Base-by-base conservation (phyloP, 2,113 vertebrate species). In the Hemichromis elongatus region DNA sequence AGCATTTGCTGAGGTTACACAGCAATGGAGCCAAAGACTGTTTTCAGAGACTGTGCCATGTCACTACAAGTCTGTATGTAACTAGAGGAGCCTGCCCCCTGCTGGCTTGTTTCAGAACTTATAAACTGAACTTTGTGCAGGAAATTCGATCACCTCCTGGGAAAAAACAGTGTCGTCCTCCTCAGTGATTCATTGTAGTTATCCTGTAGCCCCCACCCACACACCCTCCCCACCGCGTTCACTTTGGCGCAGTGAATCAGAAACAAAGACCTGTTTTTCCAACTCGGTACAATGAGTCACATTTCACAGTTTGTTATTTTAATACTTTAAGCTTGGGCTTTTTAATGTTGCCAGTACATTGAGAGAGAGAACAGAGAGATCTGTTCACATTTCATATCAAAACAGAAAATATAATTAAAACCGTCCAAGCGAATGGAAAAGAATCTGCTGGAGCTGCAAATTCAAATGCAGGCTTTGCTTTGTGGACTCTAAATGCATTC, bases 221-320 rank as follows among this genome's bases (percentile, higher is more conserved):
- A 30, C 55, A n/a, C n/a, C n/a, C n/a, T n/a, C n/a, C n/a, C n/a
- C n/a, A n/a, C n/a, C n/a, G n/a, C n/a, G n/a, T n/a, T n/a, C n/a
- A n/a, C 66, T 70, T 70, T 68, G 61, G 11, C 40, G 4, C 12
- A 42, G 66, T 26, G 1, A 70, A 70, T 26, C 3, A 0, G 0
- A 45, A 70, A 45, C 37, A 68, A 26, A 26, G 21, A 45, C 37
- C 37, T 45, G 21, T 70, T 45, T 70, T 10, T 45, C 24, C 66
- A 24, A 26, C 37, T 40, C 37, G 26, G 8, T 13, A 3, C 21
- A 45, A 9, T 47, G 1, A 70, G 18, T 45, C 2, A 18, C 40
- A 70, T 63, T 26, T 0, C 45, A 70, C 37, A 45, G 40, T 26
- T 70, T 5, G 13, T 45, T 21, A 6, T 13, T 26, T 70, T 18